These are phyloP conservation scores for Capreolus pygargus DNA, from an alignment of 2,113 vertebrate genomes.

Conservation along the genomic window DNA sequence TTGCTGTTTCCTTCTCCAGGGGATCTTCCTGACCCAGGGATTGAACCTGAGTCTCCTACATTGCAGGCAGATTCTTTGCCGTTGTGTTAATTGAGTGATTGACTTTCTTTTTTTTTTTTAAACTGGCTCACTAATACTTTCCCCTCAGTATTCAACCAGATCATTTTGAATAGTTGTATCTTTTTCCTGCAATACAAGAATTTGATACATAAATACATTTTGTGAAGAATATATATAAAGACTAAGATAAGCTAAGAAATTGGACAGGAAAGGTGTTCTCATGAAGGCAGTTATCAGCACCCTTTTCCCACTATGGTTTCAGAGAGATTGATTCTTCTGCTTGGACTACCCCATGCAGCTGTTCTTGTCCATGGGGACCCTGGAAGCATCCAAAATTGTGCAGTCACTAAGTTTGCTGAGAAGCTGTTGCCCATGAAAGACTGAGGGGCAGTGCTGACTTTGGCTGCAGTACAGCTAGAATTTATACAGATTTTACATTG, in stretches of 20 bases:
- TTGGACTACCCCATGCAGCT: constrained; percentile 30
- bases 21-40: neutral
- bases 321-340: neutral
- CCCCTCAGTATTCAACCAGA: neutral
- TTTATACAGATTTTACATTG: constrained; percentile 33
- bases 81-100: neutral
- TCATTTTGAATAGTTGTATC: neutral
- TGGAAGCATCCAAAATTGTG: constrained; percentile 21
- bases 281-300: fast-evolving
- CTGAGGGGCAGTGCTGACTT: neutral
- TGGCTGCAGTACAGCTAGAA: neutral
- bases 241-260: neutral
- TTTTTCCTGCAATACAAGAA: neutral
- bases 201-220: neutral
- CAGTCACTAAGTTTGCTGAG: neutral
- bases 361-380: neutral
- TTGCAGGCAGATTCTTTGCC: neutral
- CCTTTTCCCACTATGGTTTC: neutral
- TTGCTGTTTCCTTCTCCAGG: neutral
- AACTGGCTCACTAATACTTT: neutral
- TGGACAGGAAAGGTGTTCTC: neutral
- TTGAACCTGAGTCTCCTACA: neutral
- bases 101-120: neutral
- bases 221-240: constrained; percentile 21
- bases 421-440: neutral